These are phyloP conservation scores for Melanocharis versteri DNA, from an alignment of 2,113 vertebrate genomes.

Conservation along the genomic window DNA sequence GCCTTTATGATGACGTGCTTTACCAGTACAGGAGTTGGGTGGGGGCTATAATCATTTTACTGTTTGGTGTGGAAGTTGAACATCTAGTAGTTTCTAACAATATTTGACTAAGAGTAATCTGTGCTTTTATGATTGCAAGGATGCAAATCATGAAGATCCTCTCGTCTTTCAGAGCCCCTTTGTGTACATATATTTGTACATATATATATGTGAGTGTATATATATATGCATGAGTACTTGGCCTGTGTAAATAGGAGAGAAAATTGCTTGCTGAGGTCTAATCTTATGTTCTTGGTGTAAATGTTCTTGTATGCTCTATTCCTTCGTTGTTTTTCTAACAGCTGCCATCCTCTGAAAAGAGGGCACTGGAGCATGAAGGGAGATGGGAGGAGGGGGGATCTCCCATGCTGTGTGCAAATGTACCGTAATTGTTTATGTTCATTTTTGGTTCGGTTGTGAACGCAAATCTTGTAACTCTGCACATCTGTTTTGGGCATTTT, in stretches of 20 bases:
- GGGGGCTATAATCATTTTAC: neutral
- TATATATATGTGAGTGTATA: neutral
- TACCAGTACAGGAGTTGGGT: neutral
- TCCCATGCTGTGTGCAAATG: conserved; percentile 28
- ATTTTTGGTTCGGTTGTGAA: neutral
- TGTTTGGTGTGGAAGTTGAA: neutral
- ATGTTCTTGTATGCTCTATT: conserved; percentile 8
- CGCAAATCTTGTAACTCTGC: neutral
- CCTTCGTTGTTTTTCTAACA: conserved; percentile 30
- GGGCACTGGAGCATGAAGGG: conserved; percentile 19
- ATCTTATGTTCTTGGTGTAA: conserved; percentile 22
- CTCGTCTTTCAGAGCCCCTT: neutral
- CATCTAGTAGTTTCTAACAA: neutral
- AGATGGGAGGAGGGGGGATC: neutral
- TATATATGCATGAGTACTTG: neutral
- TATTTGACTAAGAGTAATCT: conserved; percentile 23
- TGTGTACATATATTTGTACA: neutral
- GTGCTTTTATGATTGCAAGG: neutral
- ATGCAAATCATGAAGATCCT: neutral
- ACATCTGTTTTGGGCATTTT: conserved; percentile 17
- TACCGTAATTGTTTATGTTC: neutral
- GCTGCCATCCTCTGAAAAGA: conserved; percentile 23
- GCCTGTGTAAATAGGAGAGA: neutral
- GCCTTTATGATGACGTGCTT: neutral
- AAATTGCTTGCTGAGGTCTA: conserved; percentile 1